Percentiles rank a stretch among this genome's conserved stretches.
Evolutionary conservation across 2,888 invertebrate genomes (phyloP).

Genomic region (Branchipolynoe longqiensis): DNA sequence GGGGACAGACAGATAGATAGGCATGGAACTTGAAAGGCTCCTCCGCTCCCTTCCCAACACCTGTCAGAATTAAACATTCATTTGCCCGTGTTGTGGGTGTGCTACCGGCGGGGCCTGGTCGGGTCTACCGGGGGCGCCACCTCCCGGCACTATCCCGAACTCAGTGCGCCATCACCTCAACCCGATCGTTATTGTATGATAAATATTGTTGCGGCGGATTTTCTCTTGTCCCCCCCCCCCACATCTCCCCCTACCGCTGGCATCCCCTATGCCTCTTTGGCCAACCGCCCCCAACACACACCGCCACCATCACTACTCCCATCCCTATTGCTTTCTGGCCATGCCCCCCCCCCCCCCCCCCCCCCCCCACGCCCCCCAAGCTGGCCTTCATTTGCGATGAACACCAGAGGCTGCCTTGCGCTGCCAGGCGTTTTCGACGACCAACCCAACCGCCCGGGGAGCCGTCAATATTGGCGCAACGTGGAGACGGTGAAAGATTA

Average conservation of each 20-base stretch:
- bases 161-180: too few relatives aligned
- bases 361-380: too few relatives aligned
- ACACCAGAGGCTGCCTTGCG: too few relatives aligned
- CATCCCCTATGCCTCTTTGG: too few relatives aligned
- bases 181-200: constrained; percentile 40
- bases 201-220: constrained; percentile 36
- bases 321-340: too few relatives aligned
- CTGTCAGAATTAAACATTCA: constrained; percentile 54
- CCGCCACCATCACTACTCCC: not conserved
- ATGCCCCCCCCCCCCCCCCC: too few relatives aligned
- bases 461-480: constrained; percentile 34
- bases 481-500: constrained; percentile 37
- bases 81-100: constrained; percentile 33
- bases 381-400: too few relatives aligned
- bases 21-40: too few relatives aligned
- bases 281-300: not conserved
- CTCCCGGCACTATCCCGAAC: not conserved
- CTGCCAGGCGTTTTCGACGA: too few relatives aligned
- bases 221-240: not conserved
- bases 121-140: not conserved
- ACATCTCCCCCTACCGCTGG: too few relatives aligned
- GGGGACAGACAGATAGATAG: not conserved
- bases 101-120: constrained; percentile 2
- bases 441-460: too few relatives aligned
- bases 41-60: constrained; percentile 21